Conservation (phyloP, 2,113 vertebrate genomes). For the Hemiscyllium ocellatum region DNA sequence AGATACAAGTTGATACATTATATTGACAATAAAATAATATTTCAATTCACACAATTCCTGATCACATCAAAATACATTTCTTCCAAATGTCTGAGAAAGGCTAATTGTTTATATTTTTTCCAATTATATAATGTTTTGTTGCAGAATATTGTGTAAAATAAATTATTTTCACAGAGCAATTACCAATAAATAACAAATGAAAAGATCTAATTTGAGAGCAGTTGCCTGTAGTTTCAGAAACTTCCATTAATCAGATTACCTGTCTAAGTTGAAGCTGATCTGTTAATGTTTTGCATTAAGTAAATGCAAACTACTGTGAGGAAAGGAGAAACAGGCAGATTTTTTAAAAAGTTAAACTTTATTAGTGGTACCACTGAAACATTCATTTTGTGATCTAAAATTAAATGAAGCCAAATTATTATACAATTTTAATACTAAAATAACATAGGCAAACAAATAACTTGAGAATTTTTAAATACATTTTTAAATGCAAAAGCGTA, state of each 20-base stretch:
- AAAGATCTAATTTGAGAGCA: neutral
- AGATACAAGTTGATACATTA: neutral
- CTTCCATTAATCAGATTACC: neutral
- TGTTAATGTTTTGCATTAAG: neutral
- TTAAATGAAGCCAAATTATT: neutral
- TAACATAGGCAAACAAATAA: neutral
- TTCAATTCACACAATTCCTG: neutral
- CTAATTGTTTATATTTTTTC: neutral
- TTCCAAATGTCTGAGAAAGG: neutral
- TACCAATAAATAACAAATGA: neutral
- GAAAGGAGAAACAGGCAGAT: neutral
- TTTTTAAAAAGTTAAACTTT: neutral
- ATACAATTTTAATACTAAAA: neutral
- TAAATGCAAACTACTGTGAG: neutral
- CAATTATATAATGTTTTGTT: neutral
- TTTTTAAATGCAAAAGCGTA: neutral
- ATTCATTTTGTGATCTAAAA: neutral
- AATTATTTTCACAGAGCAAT: neutral
- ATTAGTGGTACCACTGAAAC: neutral
- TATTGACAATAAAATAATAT: neutral
- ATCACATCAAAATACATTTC: neutral
- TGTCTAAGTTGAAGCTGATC: neutral
- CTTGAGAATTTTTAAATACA: neutral
- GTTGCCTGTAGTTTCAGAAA: neutral
- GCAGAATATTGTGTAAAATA: neutral